Percentiles rank a stretch among this genome's conserved stretches.
phyloP scores from a whole-genome alignment of 53 echinoderm and acorn worm species.

The Glandiceps talaboti region DNA sequence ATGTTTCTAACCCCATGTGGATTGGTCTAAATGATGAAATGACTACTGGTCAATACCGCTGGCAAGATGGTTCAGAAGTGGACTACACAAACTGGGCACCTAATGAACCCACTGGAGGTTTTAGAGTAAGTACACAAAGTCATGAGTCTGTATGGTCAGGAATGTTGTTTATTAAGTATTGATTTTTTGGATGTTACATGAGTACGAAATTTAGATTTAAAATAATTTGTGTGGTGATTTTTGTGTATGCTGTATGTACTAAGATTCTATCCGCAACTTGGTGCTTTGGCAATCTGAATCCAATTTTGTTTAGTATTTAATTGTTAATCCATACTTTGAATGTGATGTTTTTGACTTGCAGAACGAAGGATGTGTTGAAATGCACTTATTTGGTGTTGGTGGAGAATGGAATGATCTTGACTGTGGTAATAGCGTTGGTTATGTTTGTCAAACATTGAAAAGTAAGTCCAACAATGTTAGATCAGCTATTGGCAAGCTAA shows the following conservation, averaged over 20 bases:
- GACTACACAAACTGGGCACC: constrained; percentile 92
- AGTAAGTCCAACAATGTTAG: too few species aligned
- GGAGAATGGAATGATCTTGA: constrained; percentile 63
- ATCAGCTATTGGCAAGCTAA: too few species aligned
- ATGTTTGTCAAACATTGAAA: constrained; percentile 43
- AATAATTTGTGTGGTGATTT: background rate
- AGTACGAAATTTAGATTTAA: background rate
- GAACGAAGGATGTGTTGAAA: background rate
- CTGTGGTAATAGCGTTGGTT: constrained; percentile 37
- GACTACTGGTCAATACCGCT: constrained; percentile 57
- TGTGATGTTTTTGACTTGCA: too few species aligned
- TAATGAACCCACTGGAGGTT: constrained; percentile 63
- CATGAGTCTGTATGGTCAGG: too few species aligned
- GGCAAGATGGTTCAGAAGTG: constrained; percentile 73
- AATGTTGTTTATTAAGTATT: too few species aligned
- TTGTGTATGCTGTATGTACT: too few species aligned
- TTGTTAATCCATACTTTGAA: too few species aligned
- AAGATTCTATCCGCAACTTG: too few species aligned
- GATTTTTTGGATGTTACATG: too few species aligned
- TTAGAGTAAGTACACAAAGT: constrained; percentile 64
- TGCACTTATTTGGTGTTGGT: background rate
- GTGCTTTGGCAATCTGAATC: too few species aligned
- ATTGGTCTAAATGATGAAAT: constrained; percentile 83
- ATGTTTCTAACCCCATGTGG: constrained; percentile 48
- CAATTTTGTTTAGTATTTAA: too few species aligned